These are phyloP conservation scores for Orestias chungarensis DNA, from an alignment of 2,797 vertebrate genomes.

Conservation along the genomic window DNA sequence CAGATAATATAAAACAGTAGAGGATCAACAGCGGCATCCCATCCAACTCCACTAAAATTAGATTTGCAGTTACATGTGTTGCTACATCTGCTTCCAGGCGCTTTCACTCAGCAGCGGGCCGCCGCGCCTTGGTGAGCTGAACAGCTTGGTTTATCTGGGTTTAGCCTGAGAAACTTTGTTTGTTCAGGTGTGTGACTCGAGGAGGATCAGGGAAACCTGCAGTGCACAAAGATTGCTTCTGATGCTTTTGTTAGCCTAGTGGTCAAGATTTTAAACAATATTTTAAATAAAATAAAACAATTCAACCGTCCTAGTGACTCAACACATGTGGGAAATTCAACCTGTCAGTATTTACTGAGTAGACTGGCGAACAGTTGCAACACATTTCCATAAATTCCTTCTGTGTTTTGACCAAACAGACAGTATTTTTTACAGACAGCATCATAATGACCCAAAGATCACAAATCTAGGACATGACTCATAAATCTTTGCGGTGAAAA, in stretches of 20 bases:
- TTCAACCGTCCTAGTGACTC: constrained; percentile 5
- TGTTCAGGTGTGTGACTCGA: constrained; percentile 63
- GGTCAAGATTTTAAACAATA: constrained; percentile 28
- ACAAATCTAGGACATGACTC: constrained; percentile 14
- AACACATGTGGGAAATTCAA: constrained; percentile 11
- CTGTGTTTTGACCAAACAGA: constrained; percentile 2
- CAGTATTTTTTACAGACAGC: neutral
- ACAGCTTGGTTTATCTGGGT: constrained; percentile 48
- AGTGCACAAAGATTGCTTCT: constrained; percentile 28
- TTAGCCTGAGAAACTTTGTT: constrained; percentile 52
- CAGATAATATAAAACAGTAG: constrained; percentile 28
- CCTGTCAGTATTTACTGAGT: constrained; percentile 10
- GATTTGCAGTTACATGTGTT: constrained; percentile 57
- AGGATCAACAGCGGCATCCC: constrained; percentile 55
- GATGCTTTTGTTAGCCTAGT: constrained; percentile 78
- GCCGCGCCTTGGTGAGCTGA: constrained; percentile 18
- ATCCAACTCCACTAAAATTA: constrained; percentile 23
- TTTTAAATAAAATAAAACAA: constrained; percentile 29
- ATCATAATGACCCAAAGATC: constrained; percentile 6
- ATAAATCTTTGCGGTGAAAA: constrained; percentile 82
- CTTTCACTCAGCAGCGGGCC: constrained; percentile 18
- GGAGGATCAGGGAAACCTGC: constrained; percentile 19
- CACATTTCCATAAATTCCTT: constrained; percentile 7
- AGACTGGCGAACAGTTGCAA: neutral
- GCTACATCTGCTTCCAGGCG: constrained; percentile 55